Conservation (phyloP, 2,888 invertebrate species). For the Gisinianus flammeolus region DNA sequence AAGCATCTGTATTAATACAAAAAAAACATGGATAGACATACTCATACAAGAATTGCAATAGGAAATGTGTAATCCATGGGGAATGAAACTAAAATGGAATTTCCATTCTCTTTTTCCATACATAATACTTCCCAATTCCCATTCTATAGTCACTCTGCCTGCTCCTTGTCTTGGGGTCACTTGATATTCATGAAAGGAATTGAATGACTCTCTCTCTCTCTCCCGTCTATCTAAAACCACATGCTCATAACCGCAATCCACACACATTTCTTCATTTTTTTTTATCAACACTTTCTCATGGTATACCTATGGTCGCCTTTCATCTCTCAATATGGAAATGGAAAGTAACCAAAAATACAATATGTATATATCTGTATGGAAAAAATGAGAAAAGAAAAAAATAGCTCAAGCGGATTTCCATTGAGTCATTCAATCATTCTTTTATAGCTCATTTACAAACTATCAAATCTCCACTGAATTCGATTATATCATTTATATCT, state of each 20-base stretch:
- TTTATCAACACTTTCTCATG: background rate
- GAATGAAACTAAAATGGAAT: too few species aligned
- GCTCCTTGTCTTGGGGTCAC: constrained; percentile 38
- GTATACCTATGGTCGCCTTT: too few species aligned
- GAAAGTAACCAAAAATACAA: too few species aligned
- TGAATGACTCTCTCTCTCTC: constrained; percentile 44
- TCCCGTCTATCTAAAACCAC: background rate
- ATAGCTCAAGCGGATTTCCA: background rate
- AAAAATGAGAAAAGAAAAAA: background rate
- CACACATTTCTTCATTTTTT: background rate
- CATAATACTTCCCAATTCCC: background rate
- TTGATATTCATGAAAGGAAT: constrained; percentile 58
- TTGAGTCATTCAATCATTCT: background rate
- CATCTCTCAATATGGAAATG: too few species aligned
- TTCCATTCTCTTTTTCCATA: background rate
- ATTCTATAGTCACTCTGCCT: too few species aligned
- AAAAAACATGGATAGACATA: too few species aligned
- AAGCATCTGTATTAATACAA: too few species aligned
- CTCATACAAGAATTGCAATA: too few species aligned
- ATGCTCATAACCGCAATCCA: too few species aligned
- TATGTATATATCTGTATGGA: too few species aligned
- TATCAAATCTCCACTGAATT: background rate
- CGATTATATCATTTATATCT: background rate
- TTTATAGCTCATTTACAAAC: background rate
- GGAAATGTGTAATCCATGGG: too few species aligned